Evolutionary conservation across 1,140 invertebrate genomes (phyloP).

Genomic region (Rhynchophorus ferrugineus): DNA sequence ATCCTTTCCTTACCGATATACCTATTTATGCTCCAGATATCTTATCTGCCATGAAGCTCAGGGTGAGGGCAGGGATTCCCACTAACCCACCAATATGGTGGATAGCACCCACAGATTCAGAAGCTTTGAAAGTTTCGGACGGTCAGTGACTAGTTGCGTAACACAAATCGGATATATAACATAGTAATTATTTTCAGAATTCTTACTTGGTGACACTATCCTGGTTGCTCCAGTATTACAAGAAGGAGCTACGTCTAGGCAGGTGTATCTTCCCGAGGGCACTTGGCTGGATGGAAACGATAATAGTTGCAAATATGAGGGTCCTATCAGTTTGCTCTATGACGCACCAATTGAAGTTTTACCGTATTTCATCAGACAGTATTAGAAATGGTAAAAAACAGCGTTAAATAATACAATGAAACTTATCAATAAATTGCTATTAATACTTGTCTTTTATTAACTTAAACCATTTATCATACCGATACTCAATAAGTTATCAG

Average conservation of each 20-base stretch:
- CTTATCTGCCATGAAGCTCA: conserved; percentile 49
- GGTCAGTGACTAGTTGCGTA: conserved; percentile 10
- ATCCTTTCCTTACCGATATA: no score
- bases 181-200: conserved; percentile 54
- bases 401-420: no score
- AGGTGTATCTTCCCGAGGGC: conserved; percentile 72
- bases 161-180: background rate
- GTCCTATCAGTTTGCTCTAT: conserved; percentile 61
- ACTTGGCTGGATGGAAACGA: conserved; percentile 55
- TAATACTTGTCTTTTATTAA: no score
- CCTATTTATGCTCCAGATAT: conserved; percentile 60
- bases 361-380: conserved; percentile 51
- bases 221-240: conserved; percentile 74
- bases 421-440: no score
- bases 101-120: conserved; percentile 62
- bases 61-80: conserved; percentile 57
- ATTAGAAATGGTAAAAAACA: no score
- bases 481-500: no score
- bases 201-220: conserved; percentile 70
- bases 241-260: conserved; percentile 54
- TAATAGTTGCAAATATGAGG: conserved; percentile 40
- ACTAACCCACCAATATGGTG: conserved; percentile 88
- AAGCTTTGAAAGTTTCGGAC: conserved; percentile 24
- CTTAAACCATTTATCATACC: no score
- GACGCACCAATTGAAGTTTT: conserved; percentile 56